Evolutionary conservation across 2,797 vertebrate genomes (phyloP), one percentile per base, ranked within the genome.

Genomic region (Poeciliopsis gracilis): DNA sequence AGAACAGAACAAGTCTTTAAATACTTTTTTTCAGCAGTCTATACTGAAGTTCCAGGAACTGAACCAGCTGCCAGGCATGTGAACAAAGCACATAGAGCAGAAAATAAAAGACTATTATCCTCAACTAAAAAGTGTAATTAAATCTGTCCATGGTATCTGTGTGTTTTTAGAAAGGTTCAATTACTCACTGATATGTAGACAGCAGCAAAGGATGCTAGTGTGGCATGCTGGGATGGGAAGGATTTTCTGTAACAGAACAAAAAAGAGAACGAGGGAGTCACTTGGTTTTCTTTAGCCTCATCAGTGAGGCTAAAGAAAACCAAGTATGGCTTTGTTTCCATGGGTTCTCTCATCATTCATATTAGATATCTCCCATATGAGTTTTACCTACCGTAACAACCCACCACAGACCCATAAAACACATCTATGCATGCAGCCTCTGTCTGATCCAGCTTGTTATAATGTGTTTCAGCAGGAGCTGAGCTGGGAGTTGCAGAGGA

Each of bases 131-230:
- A 16, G 28, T 61, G 28, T 33, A 61, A 16, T 61, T 61, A 59
- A 59, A 59, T 30, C 28, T 61, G 28, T 61, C 28, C 1, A 15
- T 33, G 13, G 28, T 33, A 61, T 30, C 5, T 10, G 13, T 30
- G 28, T 61, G 57, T 16, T 61, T 61, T 30, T 61, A 61, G 57
- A 61, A 61, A 61, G 28, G 57, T 5, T 49, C 25, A 72, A 76
- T 90, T 96, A 98, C 98, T 99, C 93, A 99, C 98, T 73, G 98
- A 99, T 92, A 99, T 92, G 76, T 99, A 99, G 77, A 99, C 97
- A 30, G 98, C 98, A 28, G 98, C 98, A 75, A 99, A 99, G 71
- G 98, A 98, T 84, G 97, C 98, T 1, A 99, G 95, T 23, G 98
- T 99, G 2, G 98, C 98, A 25, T 99, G 98, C 93, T 99, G 98